Conservation (phyloP, 2,113 vertebrate genomes). For the Hylia prasina region DNA sequence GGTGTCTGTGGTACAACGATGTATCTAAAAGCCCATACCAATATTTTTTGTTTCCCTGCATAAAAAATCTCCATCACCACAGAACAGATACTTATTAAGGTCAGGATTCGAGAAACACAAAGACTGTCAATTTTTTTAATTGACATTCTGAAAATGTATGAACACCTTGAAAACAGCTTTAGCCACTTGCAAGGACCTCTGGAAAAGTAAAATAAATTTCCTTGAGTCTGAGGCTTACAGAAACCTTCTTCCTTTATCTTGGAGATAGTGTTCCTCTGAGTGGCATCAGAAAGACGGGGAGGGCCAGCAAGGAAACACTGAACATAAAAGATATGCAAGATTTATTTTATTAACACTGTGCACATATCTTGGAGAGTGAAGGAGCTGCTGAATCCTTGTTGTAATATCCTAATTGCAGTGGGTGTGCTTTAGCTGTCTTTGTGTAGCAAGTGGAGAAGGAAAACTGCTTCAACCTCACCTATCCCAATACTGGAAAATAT, state of each 20-base stretch:
- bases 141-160: not conserved
- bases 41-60: not conserved
- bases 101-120: not conserved
- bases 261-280: not conserved
- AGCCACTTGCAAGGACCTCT: not conserved
- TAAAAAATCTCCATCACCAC: not conserved
- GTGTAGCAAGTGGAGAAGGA: not conserved
- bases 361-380: not conserved
- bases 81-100: not conserved
- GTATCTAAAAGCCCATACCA: not conserved
- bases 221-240: not conserved
- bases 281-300: not conserved
- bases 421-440: not conserved
- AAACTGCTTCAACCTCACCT: not conserved
- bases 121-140: not conserved
- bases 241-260: not conserved
- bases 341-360: constrained; percentile 1
- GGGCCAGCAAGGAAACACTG: not conserved
- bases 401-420: not conserved
- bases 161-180: not conserved
- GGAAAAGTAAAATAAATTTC: not conserved
- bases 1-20: not conserved
- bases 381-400: not conserved
- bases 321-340: not conserved
- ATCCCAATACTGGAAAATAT: not conserved